These are phyloP conservation scores for Drosophila monieri DNA, from an alignment of 2,888 invertebrate genomes.

Conservation along the genomic window DNA sequence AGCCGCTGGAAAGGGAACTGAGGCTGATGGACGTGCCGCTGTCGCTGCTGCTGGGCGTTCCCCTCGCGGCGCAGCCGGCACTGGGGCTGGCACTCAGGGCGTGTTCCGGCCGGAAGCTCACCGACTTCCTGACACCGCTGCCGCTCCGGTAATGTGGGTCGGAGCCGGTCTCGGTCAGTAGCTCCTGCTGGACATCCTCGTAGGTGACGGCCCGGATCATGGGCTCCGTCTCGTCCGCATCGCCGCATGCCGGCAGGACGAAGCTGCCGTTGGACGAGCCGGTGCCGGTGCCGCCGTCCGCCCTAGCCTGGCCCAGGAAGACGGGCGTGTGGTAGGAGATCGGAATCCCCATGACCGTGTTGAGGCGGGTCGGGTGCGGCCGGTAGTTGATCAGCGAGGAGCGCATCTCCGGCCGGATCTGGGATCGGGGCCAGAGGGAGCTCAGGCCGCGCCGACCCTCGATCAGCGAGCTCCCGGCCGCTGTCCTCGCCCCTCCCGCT, in stretches of 20 bases:
- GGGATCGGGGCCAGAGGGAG: background rate
- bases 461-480: background rate
- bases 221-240: background rate
- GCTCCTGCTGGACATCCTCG: constrained; percentile 30
- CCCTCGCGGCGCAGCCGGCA: background rate
- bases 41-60: background rate
- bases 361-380: constrained; percentile 40
- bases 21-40: constrained; percentile 10
- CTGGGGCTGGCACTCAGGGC: background rate
- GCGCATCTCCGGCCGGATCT: background rate
- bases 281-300: background rate
- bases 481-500: background rate
- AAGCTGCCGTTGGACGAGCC: background rate
- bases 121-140: constrained; percentile 3
- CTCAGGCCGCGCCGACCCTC: background rate
- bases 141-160: background rate
- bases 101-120: constrained; percentile 9
- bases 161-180: background rate
- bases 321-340: constrained; percentile 58
- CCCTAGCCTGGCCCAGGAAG: background rate
- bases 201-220: constrained; percentile 36
- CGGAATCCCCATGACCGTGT: constrained; percentile 35
- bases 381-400: constrained; percentile 42
- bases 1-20: background rate
- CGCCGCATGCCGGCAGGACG: background rate